Evolutionary conservation across 2,888 invertebrate genomes (phyloP).

Genomic region (Lepidocyrtinus sp.): DNA sequence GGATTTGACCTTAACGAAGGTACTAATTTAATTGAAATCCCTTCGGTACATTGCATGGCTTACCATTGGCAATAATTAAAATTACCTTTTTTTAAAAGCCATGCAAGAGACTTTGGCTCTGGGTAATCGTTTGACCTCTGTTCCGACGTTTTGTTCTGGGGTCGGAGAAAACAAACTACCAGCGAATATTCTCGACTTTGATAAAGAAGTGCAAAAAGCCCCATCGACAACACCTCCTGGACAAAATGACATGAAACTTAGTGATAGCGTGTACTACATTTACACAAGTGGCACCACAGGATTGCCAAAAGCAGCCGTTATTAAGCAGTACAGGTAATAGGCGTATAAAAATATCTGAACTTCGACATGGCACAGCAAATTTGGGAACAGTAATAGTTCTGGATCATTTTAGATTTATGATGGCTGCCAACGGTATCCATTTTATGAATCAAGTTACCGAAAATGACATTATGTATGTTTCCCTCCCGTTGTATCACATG

Average conservation of each 20-base stretch:
- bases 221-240: conserved; percentile 42
- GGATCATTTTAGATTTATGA: conserved; percentile 59
- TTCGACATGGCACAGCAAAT: too few relatives aligned
- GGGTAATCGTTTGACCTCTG: conserved; percentile 43
- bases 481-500: conserved; percentile 95
- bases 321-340: conserved; percentile 64
- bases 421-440: conserved; percentile 60
- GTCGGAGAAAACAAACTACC: conserved; percentile 50
- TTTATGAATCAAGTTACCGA: conserved; percentile 78
- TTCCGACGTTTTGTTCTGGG: conserved; percentile 61
- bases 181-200: conserved; percentile 47
- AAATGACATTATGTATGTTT: conserved; percentile 85
- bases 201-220: conserved; percentile 47
- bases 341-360: too few relatives aligned
- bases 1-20: conserved; percentile 80
- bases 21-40: conserved; percentile 72
- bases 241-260: conserved; percentile 74
- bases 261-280: conserved; percentile 90
- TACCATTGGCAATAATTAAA: neutral
- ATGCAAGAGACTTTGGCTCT: conserved; percentile 54
- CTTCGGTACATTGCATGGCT: neutral
- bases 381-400: too few relatives aligned
- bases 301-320: conserved; percentile 68
- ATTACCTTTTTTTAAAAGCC: conserved; percentile 37
- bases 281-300: conserved; percentile 99